A percentile compares a stretch with the other conserved stretches of the same genome.
phyloP scores from a whole-genome alignment of 2,888 invertebrate genomes.

The Nebria salina region DNA sequence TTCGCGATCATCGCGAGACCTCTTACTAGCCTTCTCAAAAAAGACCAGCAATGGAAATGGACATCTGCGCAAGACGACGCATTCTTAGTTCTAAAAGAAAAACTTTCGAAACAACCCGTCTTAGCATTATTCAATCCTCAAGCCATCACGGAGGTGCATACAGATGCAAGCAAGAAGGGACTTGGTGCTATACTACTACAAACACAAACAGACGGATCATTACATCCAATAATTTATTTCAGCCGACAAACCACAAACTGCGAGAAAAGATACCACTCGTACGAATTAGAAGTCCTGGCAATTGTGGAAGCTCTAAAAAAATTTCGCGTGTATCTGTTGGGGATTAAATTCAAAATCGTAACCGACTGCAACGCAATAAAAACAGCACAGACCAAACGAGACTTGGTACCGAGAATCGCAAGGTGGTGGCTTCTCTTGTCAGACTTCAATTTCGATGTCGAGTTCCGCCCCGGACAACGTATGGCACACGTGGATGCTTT shows the following conservation, averaged over 20 bases:
- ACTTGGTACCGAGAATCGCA: constrained; percentile 49
- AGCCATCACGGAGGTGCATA: constrained; percentile 53
- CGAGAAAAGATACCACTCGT: constrained; percentile 56
- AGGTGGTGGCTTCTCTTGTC: constrained; percentile 50
- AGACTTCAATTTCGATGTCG: constrained; percentile 50
- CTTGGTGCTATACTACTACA: constrained; percentile 54
- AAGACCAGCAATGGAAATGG: constrained; percentile 47
- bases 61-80: constrained; percentile 43
- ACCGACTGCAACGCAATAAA: constrained; percentile 51
- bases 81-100: constrained; percentile 46
- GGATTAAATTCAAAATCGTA: constrained; percentile 53
- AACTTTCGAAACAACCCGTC: constrained; percentile 46
- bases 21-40: constrained; percentile 49
- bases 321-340: constrained; percentile 56
- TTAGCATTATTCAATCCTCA: constrained; percentile 50
- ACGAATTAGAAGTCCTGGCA: constrained; percentile 58
- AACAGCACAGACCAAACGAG: constrained; percentile 48
- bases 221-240: constrained; percentile 54
- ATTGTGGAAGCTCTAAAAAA: constrained; percentile 55
- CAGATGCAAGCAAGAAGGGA: constrained; percentile 53
- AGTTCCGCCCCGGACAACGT: constrained; percentile 49
- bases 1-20: constrained; percentile 52
- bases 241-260: constrained; percentile 54
- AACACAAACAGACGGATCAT: constrained; percentile 48
- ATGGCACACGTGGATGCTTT: constrained; percentile 56